These are phyloP conservation scores for Drosophila birchii DNA, from an alignment of 2,888 invertebrate species.

Conservation along the genomic window DNA sequence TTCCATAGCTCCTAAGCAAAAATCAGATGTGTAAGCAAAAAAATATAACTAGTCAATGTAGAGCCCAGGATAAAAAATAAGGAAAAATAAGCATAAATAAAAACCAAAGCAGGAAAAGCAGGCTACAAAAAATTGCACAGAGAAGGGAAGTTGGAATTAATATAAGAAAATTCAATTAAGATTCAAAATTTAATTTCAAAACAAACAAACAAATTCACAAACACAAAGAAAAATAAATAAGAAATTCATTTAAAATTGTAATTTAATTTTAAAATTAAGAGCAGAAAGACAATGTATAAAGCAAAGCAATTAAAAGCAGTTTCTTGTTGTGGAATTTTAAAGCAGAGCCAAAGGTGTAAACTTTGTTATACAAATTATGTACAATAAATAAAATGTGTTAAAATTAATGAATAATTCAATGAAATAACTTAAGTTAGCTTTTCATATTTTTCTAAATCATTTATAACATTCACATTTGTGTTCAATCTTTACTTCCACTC, in stretches of 20 bases:
- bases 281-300: too few species aligned
- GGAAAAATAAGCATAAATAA: background rate
- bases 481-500: background rate
- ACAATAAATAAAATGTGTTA: background rate
- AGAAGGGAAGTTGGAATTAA: background rate
- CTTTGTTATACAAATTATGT: background rate
- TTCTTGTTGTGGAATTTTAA: background rate
- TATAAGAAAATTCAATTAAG: background rate
- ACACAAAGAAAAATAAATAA: background rate
- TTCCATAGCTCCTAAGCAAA: constrained; percentile 64
- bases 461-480: background rate
- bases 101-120: constrained; percentile 12
- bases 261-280: background rate
- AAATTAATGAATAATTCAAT: background rate
- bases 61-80: background rate
- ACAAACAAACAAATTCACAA: background rate
- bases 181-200: background rate
- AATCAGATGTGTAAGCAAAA: constrained; percentile 26
- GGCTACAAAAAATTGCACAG: constrained; percentile 8
- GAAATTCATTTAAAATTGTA: background rate
- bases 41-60: constrained; percentile 26
- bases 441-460: background rate
- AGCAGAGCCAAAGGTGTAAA: background rate
- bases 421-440: background rate
- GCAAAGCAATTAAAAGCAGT: too few species aligned